phyloP scores from a whole-genome alignment of 1,140 invertebrate genomes.

The Danaus plexippus region DNA sequence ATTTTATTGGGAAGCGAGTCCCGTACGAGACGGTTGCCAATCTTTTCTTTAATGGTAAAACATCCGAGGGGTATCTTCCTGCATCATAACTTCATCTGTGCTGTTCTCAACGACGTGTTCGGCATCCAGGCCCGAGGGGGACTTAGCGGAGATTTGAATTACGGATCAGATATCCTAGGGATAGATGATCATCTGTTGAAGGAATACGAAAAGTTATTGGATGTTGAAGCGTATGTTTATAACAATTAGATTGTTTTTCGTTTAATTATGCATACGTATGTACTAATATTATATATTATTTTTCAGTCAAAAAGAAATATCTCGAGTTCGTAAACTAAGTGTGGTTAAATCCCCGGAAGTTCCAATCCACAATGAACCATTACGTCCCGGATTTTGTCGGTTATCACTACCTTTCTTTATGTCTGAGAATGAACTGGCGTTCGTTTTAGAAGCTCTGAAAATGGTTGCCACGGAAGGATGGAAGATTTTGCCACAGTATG shows the following conservation, averaged over 20 bases:
- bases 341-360: slow-evolving; percentile 55
- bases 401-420: slow-evolving; percentile 91
- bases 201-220: slow-evolving; percentile 83
- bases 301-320: slow-evolving; percentile 63
- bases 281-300: slow-evolving; percentile 6
- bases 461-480: slow-evolving; percentile 91
- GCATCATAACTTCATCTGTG: slow-evolving; percentile 92
- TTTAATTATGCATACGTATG: not conserved
- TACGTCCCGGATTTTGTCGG: slow-evolving; percentile 89
- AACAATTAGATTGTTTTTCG: not conserved
- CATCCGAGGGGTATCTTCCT: slow-evolving; percentile 86
- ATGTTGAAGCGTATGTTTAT: slow-evolving; percentile 79
- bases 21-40: slow-evolving; percentile 79
- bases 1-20: slow-evolving; percentile 83
- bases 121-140: slow-evolving; percentile 92
- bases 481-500: slow-evolving; percentile 91
- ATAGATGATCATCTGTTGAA: slow-evolving; percentile 83
- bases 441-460: slow-evolving; percentile 87
- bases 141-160: slow-evolving; percentile 76
- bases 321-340: slow-evolving; percentile 55
- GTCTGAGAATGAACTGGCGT: slow-evolving; percentile 83
- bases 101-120: slow-evolving; percentile 92
- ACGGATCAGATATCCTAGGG: slow-evolving; percentile 88
- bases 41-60: slow-evolving; percentile 90
- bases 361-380: slow-evolving; percentile 75